Conservation (phyloP, 1,140 invertebrate species). For the Globodera rostochiensis region DNA sequence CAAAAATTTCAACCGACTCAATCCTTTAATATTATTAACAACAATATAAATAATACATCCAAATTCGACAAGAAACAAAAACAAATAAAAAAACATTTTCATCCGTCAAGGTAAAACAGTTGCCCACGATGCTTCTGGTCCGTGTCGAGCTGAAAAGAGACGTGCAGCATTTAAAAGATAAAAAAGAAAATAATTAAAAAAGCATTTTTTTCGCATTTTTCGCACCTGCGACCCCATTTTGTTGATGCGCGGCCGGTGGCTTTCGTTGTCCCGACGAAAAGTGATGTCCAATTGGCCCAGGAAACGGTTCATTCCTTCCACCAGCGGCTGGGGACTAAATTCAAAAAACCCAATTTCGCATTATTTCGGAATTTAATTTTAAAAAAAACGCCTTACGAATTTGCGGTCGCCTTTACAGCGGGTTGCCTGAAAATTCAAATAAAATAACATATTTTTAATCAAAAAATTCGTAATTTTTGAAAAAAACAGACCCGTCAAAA, state of each 20-base stretch:
- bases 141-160: not conserved
- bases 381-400: conserved; percentile 70
- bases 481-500: conserved; percentile 78
- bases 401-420: conserved; percentile 83
- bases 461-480: not conserved
- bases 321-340: conserved; percentile 80
- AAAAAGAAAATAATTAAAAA: not conserved
- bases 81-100: not conserved
- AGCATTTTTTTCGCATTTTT: conserved; percentile 36
- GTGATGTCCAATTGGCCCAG: conserved; percentile 94
- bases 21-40: too few relatives aligned
- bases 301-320: conserved; percentile 98
- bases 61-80: not conserved
- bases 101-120: not conserved
- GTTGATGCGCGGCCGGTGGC: conserved; percentile 96
- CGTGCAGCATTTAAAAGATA: not conserved
- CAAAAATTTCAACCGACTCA: too few relatives aligned
- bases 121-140: not conserved
- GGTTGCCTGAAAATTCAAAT: conserved; percentile 69
- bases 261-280: conserved; percentile 96
- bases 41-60: not conserved
- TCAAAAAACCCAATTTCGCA: not conserved
- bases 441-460: too few relatives aligned
- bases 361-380: not conserved
- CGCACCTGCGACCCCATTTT: conserved; percentile 96